Percentiles rank a stretch among this genome's conserved stretches.
Evolutionary conservation across 2,113 vertebrate species (phyloP).

Genomic region (Sakesphorus luctuosus): DNA sequence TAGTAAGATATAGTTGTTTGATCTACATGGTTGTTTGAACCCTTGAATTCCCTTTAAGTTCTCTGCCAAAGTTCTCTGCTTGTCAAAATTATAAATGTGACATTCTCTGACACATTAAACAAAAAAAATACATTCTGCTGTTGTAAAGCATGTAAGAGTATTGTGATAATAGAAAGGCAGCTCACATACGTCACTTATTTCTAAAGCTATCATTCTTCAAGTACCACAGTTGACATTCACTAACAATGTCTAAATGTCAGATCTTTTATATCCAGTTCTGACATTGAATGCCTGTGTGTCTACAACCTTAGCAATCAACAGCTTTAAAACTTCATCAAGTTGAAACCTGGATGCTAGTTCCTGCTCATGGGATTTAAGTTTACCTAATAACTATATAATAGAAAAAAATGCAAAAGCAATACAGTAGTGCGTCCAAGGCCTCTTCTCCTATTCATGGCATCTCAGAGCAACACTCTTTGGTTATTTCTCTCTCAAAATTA

Average conservation of each 20-base stretch:
- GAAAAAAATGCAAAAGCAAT: neutral
- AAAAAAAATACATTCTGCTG: neutral
- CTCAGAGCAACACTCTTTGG: neutral
- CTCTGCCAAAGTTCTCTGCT: neutral
- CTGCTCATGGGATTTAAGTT: neutral
- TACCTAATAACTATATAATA: neutral
- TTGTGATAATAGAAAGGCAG: neutral
- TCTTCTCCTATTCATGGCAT: neutral
- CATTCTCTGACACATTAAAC: neutral
- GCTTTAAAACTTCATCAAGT: neutral
- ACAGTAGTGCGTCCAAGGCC: neutral
- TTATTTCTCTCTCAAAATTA: neutral
- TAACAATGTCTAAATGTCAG: slow-evolving; percentile 34
- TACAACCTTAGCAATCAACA: neutral
- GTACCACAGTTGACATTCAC: slow-evolving; percentile 38
- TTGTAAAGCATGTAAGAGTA: neutral
- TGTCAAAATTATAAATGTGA: neutral
- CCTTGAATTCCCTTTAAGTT: neutral
- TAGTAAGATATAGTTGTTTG: neutral
- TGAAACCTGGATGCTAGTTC: neutral
- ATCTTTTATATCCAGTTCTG: neutral
- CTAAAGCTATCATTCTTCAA: slow-evolving; percentile 29
- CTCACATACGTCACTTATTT: neutral
- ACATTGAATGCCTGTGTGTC: neutral
- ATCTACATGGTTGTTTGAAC: neutral